Conservation (phyloP, 2,113 vertebrate genomes). For the Puma concolor region DNA sequence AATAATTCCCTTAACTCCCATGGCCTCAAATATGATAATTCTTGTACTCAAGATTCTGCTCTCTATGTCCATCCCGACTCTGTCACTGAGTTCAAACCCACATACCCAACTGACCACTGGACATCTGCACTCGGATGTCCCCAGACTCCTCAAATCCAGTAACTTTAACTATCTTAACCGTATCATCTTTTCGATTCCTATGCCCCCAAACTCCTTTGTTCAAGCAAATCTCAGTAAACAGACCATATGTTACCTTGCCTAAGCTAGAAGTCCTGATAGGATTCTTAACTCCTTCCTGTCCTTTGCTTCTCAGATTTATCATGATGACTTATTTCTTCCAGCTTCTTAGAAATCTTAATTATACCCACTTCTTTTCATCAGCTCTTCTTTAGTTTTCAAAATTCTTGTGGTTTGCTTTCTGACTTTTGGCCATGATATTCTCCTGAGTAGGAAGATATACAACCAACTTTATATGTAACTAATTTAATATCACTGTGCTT, state of each 20-base stretch:
- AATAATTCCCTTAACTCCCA: background rate
- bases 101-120: background rate
- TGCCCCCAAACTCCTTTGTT: background rate
- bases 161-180: background rate
- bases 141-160: background rate
- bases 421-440: background rate
- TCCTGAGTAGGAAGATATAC: background rate
- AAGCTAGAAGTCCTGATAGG: background rate
- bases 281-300: background rate
- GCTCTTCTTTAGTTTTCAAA: background rate
- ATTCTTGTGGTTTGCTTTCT: background rate
- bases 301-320: background rate
- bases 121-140: background rate
- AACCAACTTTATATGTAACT: background rate
- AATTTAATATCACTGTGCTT: background rate
- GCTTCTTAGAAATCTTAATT: background rate
- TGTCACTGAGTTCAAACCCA: background rate
- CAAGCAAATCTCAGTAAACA: background rate
- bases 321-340: background rate
- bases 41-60: background rate
- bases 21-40: background rate
- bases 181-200: background rate
- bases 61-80: background rate
- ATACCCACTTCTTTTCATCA: background rate
- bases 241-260: background rate